Base-by-base conservation (phyloP, 1,140 invertebrate genomes). In the Magallana ariakensis region DNA sequence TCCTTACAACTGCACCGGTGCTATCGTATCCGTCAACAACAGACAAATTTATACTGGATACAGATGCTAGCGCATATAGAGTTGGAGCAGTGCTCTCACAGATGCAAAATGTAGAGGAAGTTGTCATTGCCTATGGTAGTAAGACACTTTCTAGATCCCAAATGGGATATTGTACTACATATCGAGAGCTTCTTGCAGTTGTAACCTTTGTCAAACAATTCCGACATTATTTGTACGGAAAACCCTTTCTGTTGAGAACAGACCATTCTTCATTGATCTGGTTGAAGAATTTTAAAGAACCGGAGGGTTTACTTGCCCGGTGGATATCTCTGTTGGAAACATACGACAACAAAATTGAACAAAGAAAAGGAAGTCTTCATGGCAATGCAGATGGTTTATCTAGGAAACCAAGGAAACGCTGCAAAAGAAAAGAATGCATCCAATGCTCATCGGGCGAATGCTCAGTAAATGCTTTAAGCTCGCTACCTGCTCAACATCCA, bases 151-250 rank as follows among this genome's bases (percentile, higher is more conserved):
- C 10, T 75, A 13, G 8, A 16, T 22, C 16, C 54, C 22, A 96
- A 91, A 87, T 91, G 87, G 94, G 95, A 15, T 96, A 96, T 89
- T 91, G 91, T 82, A 87, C 87, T 9, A 91, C 91, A 13, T 9
- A 86, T 11, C 90, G 84, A 84, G 62, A 89, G 91, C 83, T 92
- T 7, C 66, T 90, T 6, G 90, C 90, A 9, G 75, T 91, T 33
- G 83, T 91, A 19, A 54, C 15, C 16, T 80, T 57, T 22, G 56
- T 89, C 11, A 83, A 86, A 80, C 13, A 88, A 6, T 91, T 91
- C 80, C 80, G 87, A 19, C 85, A 83, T 26, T 92, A 92, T 80
- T 58, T 92, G 7, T 89, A 87, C 80, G 91, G 92, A 16, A 33
- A 75, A 84, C 55, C 66, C 16, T 89, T 93, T n/a, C 58, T 87